Percentiles rank a stretch among this genome's conserved stretches.
Conservation (phyloP, 2,888 invertebrate species). For the Cataglyphis albicans region DNA sequence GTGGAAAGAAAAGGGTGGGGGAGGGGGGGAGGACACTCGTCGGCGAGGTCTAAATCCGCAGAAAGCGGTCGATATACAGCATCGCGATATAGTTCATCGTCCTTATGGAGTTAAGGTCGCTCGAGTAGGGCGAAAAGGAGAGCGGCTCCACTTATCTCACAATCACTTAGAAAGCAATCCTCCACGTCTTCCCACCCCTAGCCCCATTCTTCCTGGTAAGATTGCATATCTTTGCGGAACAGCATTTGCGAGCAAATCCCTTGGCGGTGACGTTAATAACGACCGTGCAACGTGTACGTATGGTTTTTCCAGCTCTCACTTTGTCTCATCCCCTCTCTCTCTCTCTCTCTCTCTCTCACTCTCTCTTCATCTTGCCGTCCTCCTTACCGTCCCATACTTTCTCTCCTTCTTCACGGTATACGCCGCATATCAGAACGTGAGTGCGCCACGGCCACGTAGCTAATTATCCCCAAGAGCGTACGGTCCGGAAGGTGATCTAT, state of each 20-base stretch:
- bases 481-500: constrained; percentile 84
- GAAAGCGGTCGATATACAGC: constrained; percentile 37
- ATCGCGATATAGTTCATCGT: constrained; percentile 50
- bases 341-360: constrained; percentile 14
- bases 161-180: constrained; percentile 77
- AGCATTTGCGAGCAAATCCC: constrained; percentile 75
- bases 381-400: constrained; percentile 13
- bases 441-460: constrained; percentile 80
- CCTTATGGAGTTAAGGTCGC: constrained; percentile 52
- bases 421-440: constrained; percentile 74
- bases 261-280: constrained; percentile 75
- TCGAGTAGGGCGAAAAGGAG: constrained; percentile 64
- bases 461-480: constrained; percentile 83
- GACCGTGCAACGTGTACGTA: constrained; percentile 72
- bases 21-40: background rate
- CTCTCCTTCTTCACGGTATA: constrained; percentile 63
- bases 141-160: constrained; percentile 76
- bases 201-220: constrained; percentile 63
- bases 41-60: background rate
- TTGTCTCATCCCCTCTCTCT: constrained; percentile 2
- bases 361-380: constrained; percentile 15
- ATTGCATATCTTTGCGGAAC: constrained; percentile 74
- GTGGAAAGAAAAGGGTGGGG: background rate
- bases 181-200: constrained; percentile 51
- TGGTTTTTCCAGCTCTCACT: constrained; percentile 66